A percentile compares a stretch with the other conserved stretches of the same genome.
phyloP scores from a whole-genome alignment of 1,140 invertebrate genomes.

The Belonocnema kinseyi region DNA sequence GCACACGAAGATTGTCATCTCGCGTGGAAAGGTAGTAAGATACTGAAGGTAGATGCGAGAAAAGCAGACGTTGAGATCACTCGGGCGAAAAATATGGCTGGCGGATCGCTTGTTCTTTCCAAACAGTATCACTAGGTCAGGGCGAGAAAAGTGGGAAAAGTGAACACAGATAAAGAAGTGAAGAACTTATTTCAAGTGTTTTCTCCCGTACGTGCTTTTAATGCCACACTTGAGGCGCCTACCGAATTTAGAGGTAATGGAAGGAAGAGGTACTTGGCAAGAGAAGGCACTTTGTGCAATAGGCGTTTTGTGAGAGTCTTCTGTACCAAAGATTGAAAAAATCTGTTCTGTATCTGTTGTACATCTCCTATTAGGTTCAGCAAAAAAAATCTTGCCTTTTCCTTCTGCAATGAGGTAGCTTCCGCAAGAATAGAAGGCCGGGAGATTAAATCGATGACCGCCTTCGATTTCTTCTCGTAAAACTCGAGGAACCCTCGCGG shows the following conservation, averaged over 20 bases:
- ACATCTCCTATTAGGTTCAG: too few species aligned
- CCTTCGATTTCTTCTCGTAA: neutral
- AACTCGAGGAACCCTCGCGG: neutral
- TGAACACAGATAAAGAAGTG: neutral
- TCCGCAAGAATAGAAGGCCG: neutral
- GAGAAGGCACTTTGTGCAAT: too few species aligned
- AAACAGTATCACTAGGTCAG: neutral
- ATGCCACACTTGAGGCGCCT: too few species aligned
- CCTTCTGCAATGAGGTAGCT: neutral
- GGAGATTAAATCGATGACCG: neutral
- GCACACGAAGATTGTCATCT: neutral
- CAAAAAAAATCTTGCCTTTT: too few species aligned
- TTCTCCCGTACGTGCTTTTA: too few species aligned
- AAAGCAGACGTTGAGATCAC: slow-evolving; percentile 9
- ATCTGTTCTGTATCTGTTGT: too few species aligned
- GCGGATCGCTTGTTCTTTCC: neutral
- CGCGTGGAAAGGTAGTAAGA: neutral
- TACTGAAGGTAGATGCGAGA: neutral
- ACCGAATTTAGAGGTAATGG: too few species aligned
- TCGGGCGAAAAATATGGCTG: neutral
- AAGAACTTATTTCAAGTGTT: too few species aligned
- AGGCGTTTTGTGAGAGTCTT: too few species aligned
- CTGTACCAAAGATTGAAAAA: too few species aligned
- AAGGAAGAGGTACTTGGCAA: too few species aligned
- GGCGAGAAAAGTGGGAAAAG: neutral